Percentiles rank a stretch among this genome's conserved stretches.
These are phyloP conservation scores for Aegypius monachus DNA, from an alignment of 2,113 vertebrate species.

Conservation along the genomic window DNA sequence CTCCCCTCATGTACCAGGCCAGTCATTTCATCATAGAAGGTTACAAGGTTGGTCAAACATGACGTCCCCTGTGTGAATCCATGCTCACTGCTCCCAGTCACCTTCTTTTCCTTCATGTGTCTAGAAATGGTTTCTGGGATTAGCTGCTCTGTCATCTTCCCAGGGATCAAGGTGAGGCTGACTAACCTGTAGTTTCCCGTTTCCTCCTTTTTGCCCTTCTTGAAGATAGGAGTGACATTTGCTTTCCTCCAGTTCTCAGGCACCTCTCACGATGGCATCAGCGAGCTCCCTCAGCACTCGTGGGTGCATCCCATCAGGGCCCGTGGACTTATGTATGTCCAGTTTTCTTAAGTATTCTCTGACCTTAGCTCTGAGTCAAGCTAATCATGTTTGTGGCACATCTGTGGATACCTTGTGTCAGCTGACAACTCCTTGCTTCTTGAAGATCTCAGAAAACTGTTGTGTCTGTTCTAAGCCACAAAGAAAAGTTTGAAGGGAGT, in stretches of 20 bases:
- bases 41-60: background rate
- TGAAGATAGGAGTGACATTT: background rate
- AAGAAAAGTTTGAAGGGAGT: background rate
- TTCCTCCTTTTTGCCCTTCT: background rate
- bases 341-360: background rate
- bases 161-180: background rate
- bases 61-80: background rate
- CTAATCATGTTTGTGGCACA: background rate
- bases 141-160: background rate
- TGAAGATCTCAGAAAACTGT: background rate
- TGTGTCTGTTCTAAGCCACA: background rate
- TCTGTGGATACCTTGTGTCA: background rate
- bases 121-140: background rate
- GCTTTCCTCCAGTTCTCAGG: background rate
- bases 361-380: background rate
- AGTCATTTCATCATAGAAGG: background rate
- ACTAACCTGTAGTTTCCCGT: background rate
- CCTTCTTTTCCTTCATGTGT: background rate
- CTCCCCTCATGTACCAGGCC: background rate
- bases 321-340: background rate
- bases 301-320: background rate
- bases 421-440: background rate
- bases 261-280: background rate
- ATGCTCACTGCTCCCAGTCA: background rate
- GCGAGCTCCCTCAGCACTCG: background rate